Base-by-base conservation (phyloP, 2,113 vertebrate genomes). In the Channa maculata region DNA sequence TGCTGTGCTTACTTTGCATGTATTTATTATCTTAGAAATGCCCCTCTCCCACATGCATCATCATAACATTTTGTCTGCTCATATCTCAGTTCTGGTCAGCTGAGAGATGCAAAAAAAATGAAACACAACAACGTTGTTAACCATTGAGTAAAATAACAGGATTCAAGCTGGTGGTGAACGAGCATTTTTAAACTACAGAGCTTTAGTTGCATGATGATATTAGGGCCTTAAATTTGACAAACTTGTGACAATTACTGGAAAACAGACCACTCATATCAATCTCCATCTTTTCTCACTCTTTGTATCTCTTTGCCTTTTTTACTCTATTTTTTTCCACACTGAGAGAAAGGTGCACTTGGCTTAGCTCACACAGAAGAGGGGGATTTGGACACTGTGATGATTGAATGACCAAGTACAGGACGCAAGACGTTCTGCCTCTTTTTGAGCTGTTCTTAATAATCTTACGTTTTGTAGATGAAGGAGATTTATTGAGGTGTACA, bases 361-460 rank as follows among this genome's bases (percentile, higher is more conserved):
- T 70, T 63, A 57, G 71, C 65, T 69, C 76, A 71, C 60, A 67
- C 65, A 57, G 8, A 75, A 52, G 33, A 41, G 73, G 41, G 59
- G 66, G 55, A 83, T 58, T 71, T 71, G 58, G 70, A 80, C 73
- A 57, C 65, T 2, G 75, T 3, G 83, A 66, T 88, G 87, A 90
- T 68, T 82, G 80, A 87, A 58, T 63, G 77, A 82, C 77, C 84
- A 70, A 77, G 87, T 88, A 75, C 77, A 57, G 64, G 52, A 75
- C 69, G 38, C 52, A 24, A 24, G 46, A 52, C 76, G 71, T 86
- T 90, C 71, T 71, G 58, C 39, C 57, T 34, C 77, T 80, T 84
- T 76, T 84, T 24, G 24, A 24, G 24, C 24, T 24, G 24, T 24
- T 24, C 24, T 24, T 24, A 24, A 24, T 24, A 24, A 24, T 24